These are phyloP conservation scores for Globodera ellingtonae DNA, from an alignment of 1,140 invertebrate genomes.

Conservation along the genomic window DNA sequence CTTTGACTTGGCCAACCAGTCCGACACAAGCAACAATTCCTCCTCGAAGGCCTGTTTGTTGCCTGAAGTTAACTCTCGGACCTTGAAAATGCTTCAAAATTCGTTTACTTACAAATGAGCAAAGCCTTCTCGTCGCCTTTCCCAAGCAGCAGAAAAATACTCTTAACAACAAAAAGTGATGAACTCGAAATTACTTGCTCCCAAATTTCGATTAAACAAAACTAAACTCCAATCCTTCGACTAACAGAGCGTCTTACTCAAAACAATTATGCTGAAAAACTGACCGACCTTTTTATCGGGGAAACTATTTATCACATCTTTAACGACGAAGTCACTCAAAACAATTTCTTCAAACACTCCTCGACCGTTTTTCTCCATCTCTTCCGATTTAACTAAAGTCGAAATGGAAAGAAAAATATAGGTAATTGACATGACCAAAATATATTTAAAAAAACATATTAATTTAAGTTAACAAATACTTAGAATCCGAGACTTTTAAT, in stretches of 20 bases:
- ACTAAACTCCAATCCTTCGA: too few relatives aligned
- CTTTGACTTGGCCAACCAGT: conserved; percentile 37
- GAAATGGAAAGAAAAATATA: too few relatives aligned
- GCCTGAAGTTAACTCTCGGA: conserved; percentile 16
- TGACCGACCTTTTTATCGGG: conserved; percentile 30
- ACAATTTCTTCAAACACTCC: neutral
- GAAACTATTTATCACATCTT: conserved; percentile 38
- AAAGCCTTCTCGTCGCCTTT: conserved; percentile 39
- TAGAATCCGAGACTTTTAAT: too few relatives aligned
- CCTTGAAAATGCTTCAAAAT: neutral
- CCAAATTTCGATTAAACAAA: too few relatives aligned
- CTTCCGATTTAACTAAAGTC: neutral
- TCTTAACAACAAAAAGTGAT: conserved; percentile 28
- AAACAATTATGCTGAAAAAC: conserved; percentile 9
- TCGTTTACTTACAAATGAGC: conserved; percentile 36
- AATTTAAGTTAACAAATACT: too few relatives aligned
- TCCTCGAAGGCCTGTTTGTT: conserved; percentile 40
- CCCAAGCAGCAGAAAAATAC: conserved; percentile 45
- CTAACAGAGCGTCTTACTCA: conserved; percentile 7
- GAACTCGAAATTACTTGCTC: neutral
- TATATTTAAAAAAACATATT: too few relatives aligned
- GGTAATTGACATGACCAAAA: too few relatives aligned
- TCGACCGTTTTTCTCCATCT: neutral
- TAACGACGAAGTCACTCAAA: conserved; percentile 36
- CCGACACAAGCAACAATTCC: conserved; percentile 2